Conservation (phyloP, 1,140 invertebrate genomes). For the Drosophila punjabiensis region DNA sequence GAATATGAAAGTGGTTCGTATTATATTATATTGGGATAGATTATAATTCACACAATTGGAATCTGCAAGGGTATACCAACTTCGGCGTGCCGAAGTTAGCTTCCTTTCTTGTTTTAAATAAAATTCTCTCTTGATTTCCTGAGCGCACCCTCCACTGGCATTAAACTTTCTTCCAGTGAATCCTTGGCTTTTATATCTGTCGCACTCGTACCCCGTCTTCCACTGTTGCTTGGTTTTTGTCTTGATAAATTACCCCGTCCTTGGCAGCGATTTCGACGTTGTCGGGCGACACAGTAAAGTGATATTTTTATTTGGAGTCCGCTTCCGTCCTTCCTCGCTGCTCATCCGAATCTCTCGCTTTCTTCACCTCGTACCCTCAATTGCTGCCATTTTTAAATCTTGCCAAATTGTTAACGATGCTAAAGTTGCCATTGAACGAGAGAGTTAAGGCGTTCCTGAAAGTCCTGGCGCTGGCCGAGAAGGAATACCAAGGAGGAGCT, state of each 20-base stretch:
- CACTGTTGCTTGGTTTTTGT: slow-evolving; percentile 68
- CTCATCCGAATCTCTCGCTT: slow-evolving; percentile 10
- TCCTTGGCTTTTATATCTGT: slow-evolving; percentile 34
- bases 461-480: slow-evolving; percentile 27
- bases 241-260: slow-evolving; percentile 83
- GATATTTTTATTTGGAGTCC: slow-evolving; percentile 78
- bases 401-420: slow-evolving; percentile 83
- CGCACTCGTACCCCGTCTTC: slow-evolving; percentile 21
- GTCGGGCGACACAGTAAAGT: slow-evolving; percentile 77
- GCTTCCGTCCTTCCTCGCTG: background rate
- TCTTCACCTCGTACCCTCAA: slow-evolving; percentile 41
- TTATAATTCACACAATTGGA: too few species aligned
- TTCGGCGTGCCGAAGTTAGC: too few species aligned
- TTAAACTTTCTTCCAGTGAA: slow-evolving; percentile 18
- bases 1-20: too few species aligned
- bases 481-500: background rate
- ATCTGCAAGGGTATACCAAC: too few species aligned
- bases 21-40: too few species aligned
- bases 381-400: slow-evolving; percentile 77
- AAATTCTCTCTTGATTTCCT: slow-evolving; percentile 8
- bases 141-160: background rate
- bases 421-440: slow-evolving; percentile 73
- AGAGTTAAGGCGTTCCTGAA: slow-evolving; percentile 46
- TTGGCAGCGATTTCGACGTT: slow-evolving; percentile 69
- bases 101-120: too few species aligned